Percentiles rank a stretch among this genome's conserved stretches.
Evolutionary conservation across 2,797 vertebrate species (phyloP).

Genomic region (Muscicapa comitata): DNA sequence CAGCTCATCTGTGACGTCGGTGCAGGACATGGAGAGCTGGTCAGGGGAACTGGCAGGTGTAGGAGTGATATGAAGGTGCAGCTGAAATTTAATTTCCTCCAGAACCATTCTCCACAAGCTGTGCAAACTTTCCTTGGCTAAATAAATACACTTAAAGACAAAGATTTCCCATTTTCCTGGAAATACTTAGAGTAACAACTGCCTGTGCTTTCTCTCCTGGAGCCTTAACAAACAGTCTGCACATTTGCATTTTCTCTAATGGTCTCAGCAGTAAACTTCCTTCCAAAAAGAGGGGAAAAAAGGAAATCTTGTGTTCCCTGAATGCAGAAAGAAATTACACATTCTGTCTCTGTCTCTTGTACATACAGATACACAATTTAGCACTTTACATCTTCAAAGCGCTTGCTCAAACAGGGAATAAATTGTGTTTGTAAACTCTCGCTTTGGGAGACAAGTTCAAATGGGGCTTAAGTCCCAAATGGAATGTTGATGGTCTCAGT

Average conservation of each 20-base stretch:
- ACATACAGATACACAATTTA: constrained; percentile 58
- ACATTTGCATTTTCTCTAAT: constrained; percentile 75
- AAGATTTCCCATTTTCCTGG: constrained; percentile 70
- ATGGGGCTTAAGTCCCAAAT: constrained; percentile 55
- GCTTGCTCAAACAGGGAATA: constrained; percentile 17
- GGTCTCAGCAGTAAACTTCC: constrained; percentile 72
- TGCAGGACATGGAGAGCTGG: neutral
- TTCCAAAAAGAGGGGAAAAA: constrained; percentile 67
- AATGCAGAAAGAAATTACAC: constrained; percentile 63
- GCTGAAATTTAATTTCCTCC: constrained; percentile 66
- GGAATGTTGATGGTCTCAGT: constrained; percentile 57
- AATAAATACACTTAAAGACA: constrained; percentile 71
- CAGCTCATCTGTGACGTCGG: neutral
- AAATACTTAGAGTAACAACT: constrained; percentile 56
- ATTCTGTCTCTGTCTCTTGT: constrained; percentile 45
- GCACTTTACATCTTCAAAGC: constrained; percentile 60
- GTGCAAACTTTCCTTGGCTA: constrained; percentile 66
- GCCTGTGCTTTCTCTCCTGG: constrained; percentile 67
- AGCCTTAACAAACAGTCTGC: constrained; percentile 65
- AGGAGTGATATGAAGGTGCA: constrained; percentile 3
- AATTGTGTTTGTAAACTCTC: constrained; percentile 65
- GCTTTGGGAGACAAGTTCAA: constrained; percentile 61
- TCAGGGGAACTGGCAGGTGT: constrained; percentile 18
- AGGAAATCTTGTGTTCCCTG: constrained; percentile 60
- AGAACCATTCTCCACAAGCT: constrained; percentile 48